A percentile compares a stretch with the other conserved stretches of the same genome.
phyloP scores from a whole-genome alignment of 2,797 vertebrate species.

The Macropus fuliginosus region DNA sequence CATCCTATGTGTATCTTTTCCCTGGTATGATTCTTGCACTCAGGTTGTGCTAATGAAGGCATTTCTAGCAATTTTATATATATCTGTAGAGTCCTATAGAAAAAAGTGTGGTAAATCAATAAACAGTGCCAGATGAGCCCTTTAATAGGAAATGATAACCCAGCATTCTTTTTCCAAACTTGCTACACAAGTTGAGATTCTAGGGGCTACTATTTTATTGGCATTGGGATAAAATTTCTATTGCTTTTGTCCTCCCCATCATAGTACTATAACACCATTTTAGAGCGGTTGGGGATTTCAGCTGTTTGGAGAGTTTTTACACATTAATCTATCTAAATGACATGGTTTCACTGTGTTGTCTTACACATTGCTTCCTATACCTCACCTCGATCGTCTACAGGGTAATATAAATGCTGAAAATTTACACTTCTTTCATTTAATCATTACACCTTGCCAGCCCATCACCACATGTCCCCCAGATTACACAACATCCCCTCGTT shows the following conservation, averaged over 20 bases:
- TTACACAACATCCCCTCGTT: background rate
- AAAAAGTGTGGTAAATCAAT: conserved; percentile 78
- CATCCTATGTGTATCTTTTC: conserved; percentile 69
- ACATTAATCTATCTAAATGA: conserved; percentile 58
- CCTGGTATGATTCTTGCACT: conserved; percentile 64
- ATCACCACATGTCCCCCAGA: conserved; percentile 26
- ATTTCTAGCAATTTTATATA: conserved; percentile 72
- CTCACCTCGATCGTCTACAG: conserved; percentile 54
- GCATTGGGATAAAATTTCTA: conserved; percentile 72
- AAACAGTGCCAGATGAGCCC: conserved; percentile 76
- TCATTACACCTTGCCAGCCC: conserved; percentile 32
- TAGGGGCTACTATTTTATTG: conserved; percentile 71
- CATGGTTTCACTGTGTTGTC: conserved; percentile 65
- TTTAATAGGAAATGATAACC: conserved; percentile 76
- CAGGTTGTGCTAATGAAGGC: conserved; percentile 72
- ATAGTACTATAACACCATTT: conserved; percentile 57
- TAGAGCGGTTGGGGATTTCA: conserved; percentile 58
- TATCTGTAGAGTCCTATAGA: conserved; percentile 64
- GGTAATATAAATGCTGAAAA: conserved; percentile 67
- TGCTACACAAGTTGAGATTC: conserved; percentile 65
- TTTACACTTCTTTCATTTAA: conserved; percentile 68
- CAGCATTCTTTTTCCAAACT: conserved; percentile 73
- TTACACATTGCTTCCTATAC: conserved; percentile 65
- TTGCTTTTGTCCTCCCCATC: conserved; percentile 47
- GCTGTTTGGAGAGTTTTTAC: conserved; percentile 64